These are phyloP conservation scores for Mnemiopsis leidyi DNA, from an alignment of 37 sponge, comb jelly and placozoan genomes.

Conservation along the genomic window DNA sequence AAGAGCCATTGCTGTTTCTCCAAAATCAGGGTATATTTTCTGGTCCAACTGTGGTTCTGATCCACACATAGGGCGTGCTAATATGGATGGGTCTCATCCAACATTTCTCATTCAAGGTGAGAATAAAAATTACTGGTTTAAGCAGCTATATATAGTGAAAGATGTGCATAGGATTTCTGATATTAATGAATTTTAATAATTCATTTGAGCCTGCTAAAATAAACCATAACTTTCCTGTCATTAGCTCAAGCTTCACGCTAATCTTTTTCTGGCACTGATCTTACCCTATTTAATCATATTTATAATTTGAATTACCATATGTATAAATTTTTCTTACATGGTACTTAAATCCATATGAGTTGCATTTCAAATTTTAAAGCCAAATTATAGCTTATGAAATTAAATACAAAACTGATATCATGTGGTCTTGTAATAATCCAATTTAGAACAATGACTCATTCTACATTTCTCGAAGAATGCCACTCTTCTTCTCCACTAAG, in stretches of 20 bases:
- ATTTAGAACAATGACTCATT: not conserved
- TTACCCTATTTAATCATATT: not conserved
- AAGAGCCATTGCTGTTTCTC: slow-evolving; percentile 25
- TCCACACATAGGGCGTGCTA: slow-evolving; percentile 64
- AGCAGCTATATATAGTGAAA: no score
- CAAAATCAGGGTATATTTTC: slow-evolving; percentile 17
- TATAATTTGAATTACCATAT: not conserved
- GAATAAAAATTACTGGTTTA: not conserved
- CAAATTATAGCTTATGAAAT: not conserved
- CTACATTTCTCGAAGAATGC: no score
- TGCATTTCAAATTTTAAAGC: not conserved
- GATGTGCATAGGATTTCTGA: not conserved
- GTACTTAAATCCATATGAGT: no score
- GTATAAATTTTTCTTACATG: no score
- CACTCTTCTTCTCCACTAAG: no score
- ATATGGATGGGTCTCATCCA: slow-evolving; percentile 48
- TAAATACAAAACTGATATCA: not conserved
- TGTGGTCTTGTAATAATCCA: not conserved
- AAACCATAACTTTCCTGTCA: not conserved
- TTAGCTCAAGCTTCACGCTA: not conserved
- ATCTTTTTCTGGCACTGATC: not conserved
- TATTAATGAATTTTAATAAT: not conserved
- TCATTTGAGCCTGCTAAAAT: not conserved
- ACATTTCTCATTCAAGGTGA: not conserved
- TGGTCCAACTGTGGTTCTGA: slow-evolving; percentile 7